Base-by-base conservation (phyloP, 2,113 vertebrate genomes). In the Ibidorhyncha struthersii region DNA sequence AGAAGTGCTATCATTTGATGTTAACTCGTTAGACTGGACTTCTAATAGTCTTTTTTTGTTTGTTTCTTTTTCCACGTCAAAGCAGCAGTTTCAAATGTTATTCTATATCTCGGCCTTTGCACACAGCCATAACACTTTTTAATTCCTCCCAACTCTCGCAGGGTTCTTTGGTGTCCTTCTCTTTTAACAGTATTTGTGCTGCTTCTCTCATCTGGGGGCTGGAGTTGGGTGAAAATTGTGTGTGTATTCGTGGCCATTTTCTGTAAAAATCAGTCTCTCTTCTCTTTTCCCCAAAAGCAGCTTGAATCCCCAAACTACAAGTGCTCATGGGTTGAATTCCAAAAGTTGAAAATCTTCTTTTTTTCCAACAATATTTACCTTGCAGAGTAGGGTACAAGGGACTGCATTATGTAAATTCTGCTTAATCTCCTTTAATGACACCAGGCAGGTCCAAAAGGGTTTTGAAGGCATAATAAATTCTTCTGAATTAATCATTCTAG, bases 401-500 rank as follows among this genome's bases (percentile, higher is more conserved):
- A 52, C 47, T 10, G 14, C 13, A 6, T 91, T 78, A 86, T 73
- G 84, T 9, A 96, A 96, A 97, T 45, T 32, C 32, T 17, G 19
- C 59, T 63, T 94, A 65, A 84, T 91, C 87, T 66, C 45, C 55
- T 67, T 58, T 94, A 95, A 95, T 93, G 78, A 90, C 87, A 78
- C 65, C 73, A 78, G 59, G 70, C 73, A 91, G 81, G 32, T 45
- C 87, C 95, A 55, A 71, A 49, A 90, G 47, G 7, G 29, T 76
- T 95, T 91, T 87, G 90, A 66, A 94, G 63, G 69, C 47, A 59
- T 84, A 66, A 87, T 65, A 74, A 84, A 79, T 50, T 82, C 27
- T 10, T 10, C 73, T 89, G 96, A 96, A 93, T 94, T 93, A 93
- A 95, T 89, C 71, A 82, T 26, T 66, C 56, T 14, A 63, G 83